Evolutionary conservation across 2,797 vertebrate species (phyloP).

Genomic region (Scomberomorus guttatus): DNA sequence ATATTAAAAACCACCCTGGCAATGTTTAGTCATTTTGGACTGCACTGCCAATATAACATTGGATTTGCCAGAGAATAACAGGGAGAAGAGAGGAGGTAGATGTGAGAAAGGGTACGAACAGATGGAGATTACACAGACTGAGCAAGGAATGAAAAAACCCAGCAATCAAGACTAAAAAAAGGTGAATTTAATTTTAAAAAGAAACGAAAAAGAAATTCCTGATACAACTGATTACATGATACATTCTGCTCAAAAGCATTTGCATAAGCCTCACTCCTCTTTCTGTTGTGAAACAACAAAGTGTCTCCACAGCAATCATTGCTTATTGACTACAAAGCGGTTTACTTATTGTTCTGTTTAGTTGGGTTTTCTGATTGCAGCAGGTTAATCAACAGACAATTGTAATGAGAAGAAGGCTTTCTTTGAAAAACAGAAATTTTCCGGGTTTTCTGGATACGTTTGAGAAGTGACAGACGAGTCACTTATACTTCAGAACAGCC

Average conservation of each 20-base stretch:
- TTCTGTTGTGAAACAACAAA: slow-evolving; percentile 12
- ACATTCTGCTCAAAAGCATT: neutral
- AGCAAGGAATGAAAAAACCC: slow-evolving; percentile 5
- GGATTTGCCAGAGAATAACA: slow-evolving; percentile 33
- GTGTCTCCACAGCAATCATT: neutral
- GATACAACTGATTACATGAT: slow-evolving; percentile 12
- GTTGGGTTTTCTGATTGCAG: neutral
- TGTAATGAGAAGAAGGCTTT: slow-evolving; percentile 7
- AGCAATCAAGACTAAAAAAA: neutral
- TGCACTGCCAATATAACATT: slow-evolving; percentile 18
- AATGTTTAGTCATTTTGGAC: slow-evolving; percentile 6
- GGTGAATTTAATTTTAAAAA: neutral
- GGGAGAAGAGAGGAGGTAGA: slow-evolving; percentile 32
- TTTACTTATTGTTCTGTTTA: neutral
- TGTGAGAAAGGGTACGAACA: slow-evolving; percentile 29
- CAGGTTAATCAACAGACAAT: slow-evolving; percentile 19
- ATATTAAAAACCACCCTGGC: slow-evolving; percentile 13
- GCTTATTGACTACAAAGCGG: slow-evolving; percentile 1
- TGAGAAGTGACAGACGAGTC: neutral
- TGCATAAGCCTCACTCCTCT: slow-evolving; percentile 3
- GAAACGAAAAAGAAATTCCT: slow-evolving; percentile 3
- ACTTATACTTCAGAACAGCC: neutral
- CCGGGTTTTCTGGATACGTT: neutral
- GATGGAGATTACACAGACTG: slow-evolving; percentile 48
- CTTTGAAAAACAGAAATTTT: slow-evolving; percentile 1